Evolutionary conservation across 2,888 invertebrate genomes (phyloP).

Genomic region (Synergus umbraculus): DNA sequence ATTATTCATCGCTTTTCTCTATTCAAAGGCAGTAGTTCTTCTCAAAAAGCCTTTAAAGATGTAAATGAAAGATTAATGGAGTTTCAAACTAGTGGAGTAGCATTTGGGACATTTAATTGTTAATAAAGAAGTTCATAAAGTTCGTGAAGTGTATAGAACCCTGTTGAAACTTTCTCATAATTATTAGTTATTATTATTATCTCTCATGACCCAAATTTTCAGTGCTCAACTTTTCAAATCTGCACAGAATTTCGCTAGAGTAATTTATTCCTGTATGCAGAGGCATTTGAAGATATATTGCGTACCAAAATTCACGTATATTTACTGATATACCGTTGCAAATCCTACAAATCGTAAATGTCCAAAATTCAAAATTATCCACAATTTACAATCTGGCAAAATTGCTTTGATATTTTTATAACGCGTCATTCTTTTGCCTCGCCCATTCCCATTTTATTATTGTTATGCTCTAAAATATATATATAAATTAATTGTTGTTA

Average conservation of each 20-base stretch:
- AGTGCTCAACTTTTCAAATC: background rate
- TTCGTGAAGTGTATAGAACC: conserved; percentile 7
- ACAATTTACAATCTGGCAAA: no score
- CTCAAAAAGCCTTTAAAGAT: background rate
- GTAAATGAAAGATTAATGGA: conserved; percentile 6
- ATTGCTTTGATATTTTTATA: no score
- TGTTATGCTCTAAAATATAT: no score
- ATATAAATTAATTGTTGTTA: no score
- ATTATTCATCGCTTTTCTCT: conserved; percentile 4
- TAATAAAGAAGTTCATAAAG: conserved; percentile 25
- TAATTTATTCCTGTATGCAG: no score
- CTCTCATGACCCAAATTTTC: conserved; percentile 10
- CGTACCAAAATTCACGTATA: no score
- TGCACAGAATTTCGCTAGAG: background rate
- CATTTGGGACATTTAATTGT: conserved; percentile 5
- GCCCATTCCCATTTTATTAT: no score
- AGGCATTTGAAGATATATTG: no score
- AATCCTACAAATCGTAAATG: no score
- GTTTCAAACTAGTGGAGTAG: background rate
- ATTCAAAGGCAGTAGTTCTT: background rate
- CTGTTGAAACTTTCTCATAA: conserved; percentile 30
- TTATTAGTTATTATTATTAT: conserved; percentile 15
- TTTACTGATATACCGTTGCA: no score
- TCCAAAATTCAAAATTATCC: no score
- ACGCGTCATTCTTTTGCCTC: no score